Percentiles rank a stretch among this genome's conserved stretches.
phyloP scores from a whole-genome alignment of 2,797 vertebrate species.

The Sorex maritimensis region DNA sequence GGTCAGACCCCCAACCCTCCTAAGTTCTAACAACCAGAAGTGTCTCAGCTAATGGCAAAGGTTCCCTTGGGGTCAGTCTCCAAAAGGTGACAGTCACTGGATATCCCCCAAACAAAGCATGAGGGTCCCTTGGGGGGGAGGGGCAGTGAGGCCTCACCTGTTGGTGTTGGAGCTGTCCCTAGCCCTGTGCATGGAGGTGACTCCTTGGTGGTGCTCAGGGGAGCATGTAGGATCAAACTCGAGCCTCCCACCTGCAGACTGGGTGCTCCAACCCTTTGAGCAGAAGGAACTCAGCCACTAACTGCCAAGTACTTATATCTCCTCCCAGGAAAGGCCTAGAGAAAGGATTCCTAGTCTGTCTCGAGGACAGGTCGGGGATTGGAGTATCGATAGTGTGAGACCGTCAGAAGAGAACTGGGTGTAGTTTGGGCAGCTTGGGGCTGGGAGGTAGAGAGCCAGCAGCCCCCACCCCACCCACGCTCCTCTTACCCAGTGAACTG shows the following conservation, averaged over 20 bases:
- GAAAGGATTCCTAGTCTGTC: neutral
- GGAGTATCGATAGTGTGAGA: neutral
- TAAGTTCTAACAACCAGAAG: neutral
- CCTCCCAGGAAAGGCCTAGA: neutral
- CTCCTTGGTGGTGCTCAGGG: too few relatives aligned
- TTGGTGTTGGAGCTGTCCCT: too few relatives aligned
- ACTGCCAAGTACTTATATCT: slow-evolving; percentile 10
- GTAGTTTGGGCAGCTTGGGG: neutral
- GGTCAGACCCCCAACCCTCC: neutral
- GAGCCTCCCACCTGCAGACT: too few relatives aligned
- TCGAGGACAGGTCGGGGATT: neutral
- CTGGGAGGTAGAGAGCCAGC: neutral
- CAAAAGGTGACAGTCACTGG: neutral
- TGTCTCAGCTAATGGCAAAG: neutral
- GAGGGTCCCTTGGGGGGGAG: neutral
- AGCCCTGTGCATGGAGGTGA: too few relatives aligned
- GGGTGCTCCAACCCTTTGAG: too few relatives aligned
- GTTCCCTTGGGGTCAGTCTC: neutral
- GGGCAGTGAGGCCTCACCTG: neutral
- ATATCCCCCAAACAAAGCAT: neutral
- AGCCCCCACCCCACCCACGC: neutral
- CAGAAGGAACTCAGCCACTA: neutral
- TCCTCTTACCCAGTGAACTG: slow-evolving; percentile 26
- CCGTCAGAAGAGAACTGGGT: neutral
- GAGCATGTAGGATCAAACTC: too few relatives aligned